Evolutionary conservation across 2,113 vertebrate species (phyloP).

Genomic region (Amphiprion percula): DNA sequence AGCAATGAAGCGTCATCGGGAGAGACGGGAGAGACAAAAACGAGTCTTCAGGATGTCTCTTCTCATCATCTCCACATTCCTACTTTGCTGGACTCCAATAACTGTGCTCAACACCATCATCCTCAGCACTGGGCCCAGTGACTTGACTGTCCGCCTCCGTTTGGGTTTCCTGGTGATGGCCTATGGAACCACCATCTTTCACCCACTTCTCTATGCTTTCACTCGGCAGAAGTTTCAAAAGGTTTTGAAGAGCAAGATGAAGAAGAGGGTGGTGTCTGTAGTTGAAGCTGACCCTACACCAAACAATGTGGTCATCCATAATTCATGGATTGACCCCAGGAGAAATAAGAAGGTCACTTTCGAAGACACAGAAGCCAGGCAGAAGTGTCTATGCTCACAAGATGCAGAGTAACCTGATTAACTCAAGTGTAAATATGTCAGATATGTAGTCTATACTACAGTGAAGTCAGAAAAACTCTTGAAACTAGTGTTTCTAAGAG

Average conservation of each 20-base stretch:
- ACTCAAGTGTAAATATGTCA: constrained; percentile 38
- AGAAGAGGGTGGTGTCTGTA: constrained; percentile 95
- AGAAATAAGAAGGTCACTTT: constrained; percentile 93
- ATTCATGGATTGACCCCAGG: constrained; percentile 95
- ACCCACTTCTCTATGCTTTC: constrained; percentile 96
- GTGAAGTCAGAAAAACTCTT: neutral
- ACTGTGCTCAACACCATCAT: constrained; percentile 95
- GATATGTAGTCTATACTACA: constrained; percentile 8
- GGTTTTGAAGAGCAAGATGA: constrained; percentile 97
- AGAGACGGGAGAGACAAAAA: constrained; percentile 92
- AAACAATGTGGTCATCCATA: constrained; percentile 94
- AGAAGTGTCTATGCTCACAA: constrained; percentile 92
- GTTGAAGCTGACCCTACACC: constrained; percentile 94
- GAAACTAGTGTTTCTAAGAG: neutral
- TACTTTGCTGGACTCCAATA: constrained; percentile 98
- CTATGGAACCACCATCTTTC: constrained; percentile 96
- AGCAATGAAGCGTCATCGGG: constrained; percentile 93
- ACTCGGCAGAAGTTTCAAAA: constrained; percentile 98
- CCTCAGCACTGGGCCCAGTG: constrained; percentile 93
- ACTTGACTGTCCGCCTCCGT: constrained; percentile 91
- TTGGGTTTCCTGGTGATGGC: constrained; percentile 97
- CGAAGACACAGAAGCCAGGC: constrained; percentile 90
- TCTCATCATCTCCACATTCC: constrained; percentile 96
- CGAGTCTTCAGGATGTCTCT: constrained; percentile 96
- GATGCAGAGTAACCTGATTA: constrained; percentile 60